Percentiles rank a stretch among this genome's conserved stretches.
Evolutionary conservation across 2,888 invertebrate species (phyloP).

Genomic region (Noctuana brunneofusca): DNA sequence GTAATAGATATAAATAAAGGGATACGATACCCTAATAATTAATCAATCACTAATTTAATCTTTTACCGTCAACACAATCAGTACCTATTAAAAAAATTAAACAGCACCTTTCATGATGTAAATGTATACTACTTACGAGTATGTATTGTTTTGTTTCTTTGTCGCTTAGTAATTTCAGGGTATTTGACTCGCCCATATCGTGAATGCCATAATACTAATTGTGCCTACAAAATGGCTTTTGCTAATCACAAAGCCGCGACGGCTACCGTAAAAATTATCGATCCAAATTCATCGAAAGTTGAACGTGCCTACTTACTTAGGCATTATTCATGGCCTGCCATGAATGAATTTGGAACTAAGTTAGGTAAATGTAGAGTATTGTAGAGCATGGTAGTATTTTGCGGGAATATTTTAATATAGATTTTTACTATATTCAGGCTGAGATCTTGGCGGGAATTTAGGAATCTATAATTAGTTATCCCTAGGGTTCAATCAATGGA

Average conservation of each 20-base stretch:
- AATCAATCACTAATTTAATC: too few relatives aligned
- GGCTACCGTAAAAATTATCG: constrained; percentile 24
- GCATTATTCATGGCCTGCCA: too few relatives aligned
- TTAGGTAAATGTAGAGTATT: background rate
- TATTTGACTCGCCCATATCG: constrained; percentile 30
- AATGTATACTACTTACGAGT: background rate
- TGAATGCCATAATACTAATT: constrained; percentile 26
- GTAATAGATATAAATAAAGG: too few relatives aligned
- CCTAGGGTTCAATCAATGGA: too few relatives aligned
- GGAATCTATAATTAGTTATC: too few relatives aligned
- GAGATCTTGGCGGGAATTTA: too few relatives aligned
- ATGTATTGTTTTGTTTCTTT: background rate
- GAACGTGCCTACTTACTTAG: background rate
- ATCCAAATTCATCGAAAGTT: constrained; percentile 16
- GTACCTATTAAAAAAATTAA: too few relatives aligned
- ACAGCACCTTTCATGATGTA: background rate
- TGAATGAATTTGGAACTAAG: background rate
- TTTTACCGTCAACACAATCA: background rate
- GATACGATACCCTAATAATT: too few relatives aligned
- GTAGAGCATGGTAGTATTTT: too few relatives aligned
- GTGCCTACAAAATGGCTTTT: constrained; percentile 29
- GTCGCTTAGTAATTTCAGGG: background rate
- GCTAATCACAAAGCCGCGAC: constrained; percentile 19
- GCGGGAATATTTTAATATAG: too few relatives aligned
- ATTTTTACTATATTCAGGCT: too few relatives aligned